A percentile compares a stretch with the other conserved stretches of the same genome.
Conservation (phyloP, 2,888 invertebrate genomes). For the Apodemia hepburni region DNA sequence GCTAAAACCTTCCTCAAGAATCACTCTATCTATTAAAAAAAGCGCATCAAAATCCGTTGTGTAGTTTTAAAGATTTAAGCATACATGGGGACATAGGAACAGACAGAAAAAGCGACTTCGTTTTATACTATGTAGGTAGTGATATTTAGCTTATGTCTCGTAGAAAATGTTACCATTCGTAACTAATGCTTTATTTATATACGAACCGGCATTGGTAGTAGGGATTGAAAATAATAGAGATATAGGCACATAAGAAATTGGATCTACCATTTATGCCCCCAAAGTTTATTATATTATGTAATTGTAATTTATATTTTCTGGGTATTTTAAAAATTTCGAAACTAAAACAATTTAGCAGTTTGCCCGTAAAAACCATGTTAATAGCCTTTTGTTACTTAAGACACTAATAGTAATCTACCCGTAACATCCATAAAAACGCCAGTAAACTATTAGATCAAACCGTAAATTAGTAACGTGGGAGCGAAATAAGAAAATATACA, state of each 20-base stretch:
- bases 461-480: constrained; percentile 10
- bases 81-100: too few species aligned
- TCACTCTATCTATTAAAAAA: too few species aligned
- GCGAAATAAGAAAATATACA: not conserved
- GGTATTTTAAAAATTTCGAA: not conserved
- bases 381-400: constrained; percentile 1
- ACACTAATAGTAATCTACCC: not conserved
- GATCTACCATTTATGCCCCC: not conserved
- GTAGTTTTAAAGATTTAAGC: too few species aligned
- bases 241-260: not conserved
- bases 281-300: not conserved
- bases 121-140: too few species aligned
- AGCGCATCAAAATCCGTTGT: too few species aligned
- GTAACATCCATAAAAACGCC: not conserved
- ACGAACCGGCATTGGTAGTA: too few species aligned
- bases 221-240: too few species aligned
- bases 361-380: not conserved
- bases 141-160: too few species aligned
- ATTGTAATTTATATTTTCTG: not conserved
- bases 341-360: not conserved
- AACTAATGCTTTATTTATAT: too few species aligned
- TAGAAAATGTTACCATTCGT: too few species aligned
- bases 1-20: too few species aligned
- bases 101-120: too few species aligned
- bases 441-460: not conserved